phyloP scores from a whole-genome alignment of 2,113 vertebrate species.

The Triplophysa dalaica region DNA sequence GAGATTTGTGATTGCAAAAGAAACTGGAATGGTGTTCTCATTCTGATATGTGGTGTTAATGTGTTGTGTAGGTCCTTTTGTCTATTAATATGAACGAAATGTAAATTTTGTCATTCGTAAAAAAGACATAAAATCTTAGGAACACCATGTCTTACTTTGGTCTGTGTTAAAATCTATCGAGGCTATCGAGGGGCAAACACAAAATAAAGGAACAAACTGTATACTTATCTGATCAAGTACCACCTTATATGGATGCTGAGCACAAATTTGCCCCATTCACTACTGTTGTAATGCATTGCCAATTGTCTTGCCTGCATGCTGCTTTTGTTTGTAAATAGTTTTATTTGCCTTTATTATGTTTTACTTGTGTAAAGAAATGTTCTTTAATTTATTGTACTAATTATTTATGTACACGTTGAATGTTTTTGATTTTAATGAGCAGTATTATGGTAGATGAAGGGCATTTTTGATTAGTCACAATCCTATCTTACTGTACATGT shows the following conservation, averaged over 20 bases:
- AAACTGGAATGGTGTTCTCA: background rate
- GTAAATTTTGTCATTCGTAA: conserved; percentile 1
- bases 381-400: conserved; percentile 63
- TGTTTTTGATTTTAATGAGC: conserved; percentile 62
- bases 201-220: conserved; percentile 16
- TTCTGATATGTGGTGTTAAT: conserved; percentile 42
- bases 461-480: conserved; percentile 53
- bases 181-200: conserved; percentile 2
- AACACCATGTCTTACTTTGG: conserved; percentile 19
- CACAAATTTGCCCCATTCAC: conserved; percentile 49
- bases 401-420: conserved; percentile 59
- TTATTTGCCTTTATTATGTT: conserved; percentile 65
- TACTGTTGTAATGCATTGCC: conserved; percentile 60
- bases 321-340: conserved; percentile 74
- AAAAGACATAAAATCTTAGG: background rate
- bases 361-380: conserved; percentile 63
- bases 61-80: conserved; percentile 17
- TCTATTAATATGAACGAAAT: conserved; percentile 20
- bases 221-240: conserved; percentile 31
- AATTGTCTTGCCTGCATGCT: conserved; percentile 75
- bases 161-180: conserved; percentile 20
- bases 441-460: conserved; percentile 70
- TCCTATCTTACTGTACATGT: conserved; percentile 63
- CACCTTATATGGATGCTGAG: conserved; percentile 49
- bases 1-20: conserved; percentile 24